phyloP scores from a whole-genome alignment of 2,113 vertebrate species.

The Trogon surrucura region DNA sequence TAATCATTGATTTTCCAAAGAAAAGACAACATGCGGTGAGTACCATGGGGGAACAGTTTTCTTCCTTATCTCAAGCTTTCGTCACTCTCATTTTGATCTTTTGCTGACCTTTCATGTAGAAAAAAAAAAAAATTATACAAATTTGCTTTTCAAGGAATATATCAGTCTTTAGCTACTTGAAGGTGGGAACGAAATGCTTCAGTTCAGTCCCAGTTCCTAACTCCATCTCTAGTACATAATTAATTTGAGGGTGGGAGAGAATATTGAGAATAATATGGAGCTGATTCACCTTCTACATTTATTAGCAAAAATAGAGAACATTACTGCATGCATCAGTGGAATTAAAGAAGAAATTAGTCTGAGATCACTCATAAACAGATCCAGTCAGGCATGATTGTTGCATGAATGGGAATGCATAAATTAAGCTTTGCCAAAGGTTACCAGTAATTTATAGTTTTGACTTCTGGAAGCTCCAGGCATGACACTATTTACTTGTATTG shows the following conservation, averaged over 20 bases:
- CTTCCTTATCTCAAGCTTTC: background rate
- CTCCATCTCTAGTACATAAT: background rate
- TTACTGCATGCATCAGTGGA: conserved; percentile 25
- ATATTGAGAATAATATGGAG: background rate
- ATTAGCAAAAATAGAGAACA: background rate
- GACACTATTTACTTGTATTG: background rate
- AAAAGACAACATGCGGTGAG: background rate
- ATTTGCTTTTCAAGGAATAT: background rate
- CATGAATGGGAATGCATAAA: conserved; percentile 17
- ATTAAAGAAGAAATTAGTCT: conserved; percentile 23
- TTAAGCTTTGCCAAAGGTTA: conserved; percentile 23
- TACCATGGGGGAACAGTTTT: background rate
- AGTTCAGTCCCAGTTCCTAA: background rate
- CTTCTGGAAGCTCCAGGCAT: background rate
- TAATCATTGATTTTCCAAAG: background rate
- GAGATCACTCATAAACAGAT: conserved; percentile 28
- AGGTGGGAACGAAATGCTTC: background rate
- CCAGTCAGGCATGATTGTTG: conserved; percentile 34
- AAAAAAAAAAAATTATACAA: background rate
- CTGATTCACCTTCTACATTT: conserved; percentile 28
- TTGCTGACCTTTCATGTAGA: background rate
- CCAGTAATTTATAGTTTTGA: conserved; percentile 28
- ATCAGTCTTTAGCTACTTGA: background rate
- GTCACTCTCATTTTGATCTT: background rate
- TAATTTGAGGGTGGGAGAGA: background rate